Conservation (phyloP, 2,113 vertebrate species). For the Ammodytes marinus region DNA sequence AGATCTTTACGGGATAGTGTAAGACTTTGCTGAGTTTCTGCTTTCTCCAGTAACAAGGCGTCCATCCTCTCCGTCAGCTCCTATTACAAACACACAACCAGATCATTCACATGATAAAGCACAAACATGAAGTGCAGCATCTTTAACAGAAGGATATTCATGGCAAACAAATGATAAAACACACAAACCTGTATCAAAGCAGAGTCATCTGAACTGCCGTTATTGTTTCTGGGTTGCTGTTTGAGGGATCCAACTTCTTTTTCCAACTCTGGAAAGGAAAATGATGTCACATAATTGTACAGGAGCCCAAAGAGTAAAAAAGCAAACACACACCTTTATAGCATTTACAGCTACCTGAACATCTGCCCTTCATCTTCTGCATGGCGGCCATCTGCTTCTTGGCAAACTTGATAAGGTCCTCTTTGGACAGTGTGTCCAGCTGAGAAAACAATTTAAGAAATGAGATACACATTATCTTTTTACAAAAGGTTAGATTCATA, state of each 20-base stretch:
- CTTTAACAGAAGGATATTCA: not conserved
- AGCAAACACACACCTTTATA: not conserved
- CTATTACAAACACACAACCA: slow-evolving; percentile 76
- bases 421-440: slow-evolving; percentile 95
- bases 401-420: slow-evolving; percentile 97
- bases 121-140: slow-evolving; percentile 7
- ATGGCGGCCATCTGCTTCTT: slow-evolving; percentile 94
- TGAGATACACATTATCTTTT: not conserved
- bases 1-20: slow-evolving; percentile 89
- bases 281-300: not conserved
- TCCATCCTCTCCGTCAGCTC: slow-evolving; percentile 93
- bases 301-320: not conserved
- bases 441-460: slow-evolving; percentile 54
- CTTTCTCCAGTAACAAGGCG: slow-evolving; percentile 93
- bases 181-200: slow-evolving; percentile 90
- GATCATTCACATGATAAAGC: not conserved
- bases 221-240: slow-evolving; percentile 78
- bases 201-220: slow-evolving; percentile 83
- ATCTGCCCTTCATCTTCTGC: slow-evolving; percentile 93
- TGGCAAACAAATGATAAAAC: not conserved
- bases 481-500: not conserved
- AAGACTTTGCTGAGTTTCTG: slow-evolving; percentile 93
- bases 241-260: slow-evolving; percentile 90
- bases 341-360: slow-evolving; percentile 84
- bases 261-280: slow-evolving; percentile 88